Base-by-base conservation (phyloP, 1,140 invertebrate species). In the Anastrepha ludens region DNA sequence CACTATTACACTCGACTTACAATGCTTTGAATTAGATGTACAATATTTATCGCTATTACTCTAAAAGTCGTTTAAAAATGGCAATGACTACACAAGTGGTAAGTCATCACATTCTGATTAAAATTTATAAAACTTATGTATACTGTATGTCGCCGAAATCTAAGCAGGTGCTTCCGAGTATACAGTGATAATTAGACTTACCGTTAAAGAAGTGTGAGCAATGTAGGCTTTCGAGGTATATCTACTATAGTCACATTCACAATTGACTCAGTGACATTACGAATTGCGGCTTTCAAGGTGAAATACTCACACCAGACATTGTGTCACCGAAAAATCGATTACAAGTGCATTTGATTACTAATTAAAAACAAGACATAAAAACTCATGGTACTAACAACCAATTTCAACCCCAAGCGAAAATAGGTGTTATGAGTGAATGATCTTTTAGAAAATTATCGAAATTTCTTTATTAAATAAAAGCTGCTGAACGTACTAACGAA, bases 311-410 rank as follows among this genome's bases (percentile, higher is more conserved):
- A 15, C 70, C 70, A 74, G 70, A 74, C 70, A 74, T 17, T 74
- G 44, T 74, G 70, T 74, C 70, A 74, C 70, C 70, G 44, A 74
- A 50, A 70, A 74, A 74, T 74, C 41, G 44, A 47, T 74, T 74
- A 50, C 70, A 44, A 47, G 15, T 74, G 44, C 70, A 50, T n/a
- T 17, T 50, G 70, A 74, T 74, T 74, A n/a, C 44, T 11, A 74
- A 74, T 50, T 74, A 29, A 41, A 50, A 44, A 29, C 29, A 29
- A 29, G 29, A 29, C 29, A 29, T 29, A 29, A 29, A 29, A 29
- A 29, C 29, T 29, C 29, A 29, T 29, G 29, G 29, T 29, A 29
- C 29, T 29, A 29, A 29, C 29, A 29, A 29, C 0, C 29, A 29
- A 29, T 29, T 29, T 29, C 29, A 29, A 29, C 29, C 29, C 29